Evolutionary conservation across 2,113 vertebrate species (phyloP), one percentile per base, ranked within the genome.

Genomic region (Ursus arctos): DNA sequence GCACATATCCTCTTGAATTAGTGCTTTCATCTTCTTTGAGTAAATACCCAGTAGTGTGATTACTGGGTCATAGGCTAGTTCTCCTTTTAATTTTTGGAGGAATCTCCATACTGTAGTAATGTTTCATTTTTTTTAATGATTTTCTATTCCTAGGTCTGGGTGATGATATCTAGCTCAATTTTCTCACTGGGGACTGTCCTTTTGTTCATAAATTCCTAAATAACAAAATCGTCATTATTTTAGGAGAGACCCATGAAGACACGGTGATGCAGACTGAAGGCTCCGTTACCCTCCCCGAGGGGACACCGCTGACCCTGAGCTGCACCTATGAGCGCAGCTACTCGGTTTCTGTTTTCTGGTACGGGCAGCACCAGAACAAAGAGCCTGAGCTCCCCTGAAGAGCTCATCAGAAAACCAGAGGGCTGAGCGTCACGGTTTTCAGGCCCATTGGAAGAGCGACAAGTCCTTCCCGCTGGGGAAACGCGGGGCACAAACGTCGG

Each of bases 391-490:
- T 96, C n/a, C 93, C 65, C 80, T 96, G 89, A 94, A 33, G 57
- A 89, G 86, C 33, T 79, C 24, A 40, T 61, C 51, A 2, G 51
- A 63, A 47, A 31, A 4, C 4, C 11, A 49, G 36, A 43, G 55
- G 26, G 4, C 28, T 47, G 24, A 67, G 47, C 15, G 16, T 31
- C 14, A 18, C 4, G 89, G 57, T n/a, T 97, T 98, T 77, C 49
- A 36, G 22, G 97, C 94, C 51, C 49, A 4, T 26, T 88, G 43
- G 5, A 96, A 79, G 47, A 79, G 22, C 3, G 10, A 80, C 1
- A 53, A n/a, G 6, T 94, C 65, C 57, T 95, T 95, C 79, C 95
- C 74, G 40, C 88, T 94, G 76, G 36, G 40, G 80, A 97, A 97
- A 77, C 0, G 4, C 14, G 36, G 43, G 0, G n/a, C 74, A 4